A percentile compares a stretch with the other conserved stretches of the same genome.
Conservation (phyloP, 2,113 vertebrate genomes). For the Gadus chalcogrammus region DNA sequence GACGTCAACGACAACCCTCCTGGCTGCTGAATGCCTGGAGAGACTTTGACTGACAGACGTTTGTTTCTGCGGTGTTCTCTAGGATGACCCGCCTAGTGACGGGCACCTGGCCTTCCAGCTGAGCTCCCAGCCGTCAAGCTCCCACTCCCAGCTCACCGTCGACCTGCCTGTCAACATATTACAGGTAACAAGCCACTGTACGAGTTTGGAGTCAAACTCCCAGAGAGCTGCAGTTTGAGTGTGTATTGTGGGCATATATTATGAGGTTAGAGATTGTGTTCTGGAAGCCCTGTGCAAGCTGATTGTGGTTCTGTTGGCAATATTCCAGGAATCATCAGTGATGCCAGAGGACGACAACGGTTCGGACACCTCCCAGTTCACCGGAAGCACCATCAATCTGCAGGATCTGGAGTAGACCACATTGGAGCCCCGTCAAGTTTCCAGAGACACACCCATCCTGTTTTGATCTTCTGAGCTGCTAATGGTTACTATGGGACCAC, state of each 20-base stretch:
- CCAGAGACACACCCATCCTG: not conserved
- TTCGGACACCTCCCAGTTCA: slow-evolving; percentile 84
- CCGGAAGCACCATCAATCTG: slow-evolving; percentile 92
- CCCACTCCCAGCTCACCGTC: slow-evolving; percentile 84
- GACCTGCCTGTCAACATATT: slow-evolving; percentile 90
- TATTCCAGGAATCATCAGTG: slow-evolving; percentile 80
- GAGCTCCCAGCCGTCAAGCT: slow-evolving; percentile 82
- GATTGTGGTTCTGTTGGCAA: too few species aligned
- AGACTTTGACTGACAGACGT: not conserved
- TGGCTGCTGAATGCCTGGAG: not conserved
- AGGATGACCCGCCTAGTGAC: slow-evolving; percentile 86
- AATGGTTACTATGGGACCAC: not conserved
- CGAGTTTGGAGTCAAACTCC: not conserved
- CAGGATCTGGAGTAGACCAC: slow-evolving; percentile 84
- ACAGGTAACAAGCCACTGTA: slow-evolving; percentile 73
- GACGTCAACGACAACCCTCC: slow-evolving; percentile 3
- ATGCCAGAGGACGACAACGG: slow-evolving; percentile 81
- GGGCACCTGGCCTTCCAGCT: slow-evolving; percentile 84
- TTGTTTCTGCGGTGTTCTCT: not conserved
- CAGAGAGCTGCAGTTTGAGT: too few species aligned
- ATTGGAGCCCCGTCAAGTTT: not conserved
- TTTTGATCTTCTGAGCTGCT: slow-evolving; percentile 8
- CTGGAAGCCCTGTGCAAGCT: too few species aligned
- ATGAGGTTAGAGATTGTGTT: too few species aligned
- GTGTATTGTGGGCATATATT: too few species aligned